phyloP scores from a whole-genome alignment of 1,140 invertebrate genomes.

The Zophobas morio region DNA sequence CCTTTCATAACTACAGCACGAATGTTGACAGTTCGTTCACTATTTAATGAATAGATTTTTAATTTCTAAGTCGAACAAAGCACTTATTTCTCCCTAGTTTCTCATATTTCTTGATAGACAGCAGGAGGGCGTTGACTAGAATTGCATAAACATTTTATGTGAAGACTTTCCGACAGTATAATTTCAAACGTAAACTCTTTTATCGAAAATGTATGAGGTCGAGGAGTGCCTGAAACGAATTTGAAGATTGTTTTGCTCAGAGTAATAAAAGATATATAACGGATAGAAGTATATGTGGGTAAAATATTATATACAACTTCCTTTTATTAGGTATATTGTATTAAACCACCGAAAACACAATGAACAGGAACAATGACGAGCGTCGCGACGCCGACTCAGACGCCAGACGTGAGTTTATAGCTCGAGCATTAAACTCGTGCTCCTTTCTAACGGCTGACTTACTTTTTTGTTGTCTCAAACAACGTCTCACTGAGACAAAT shows the following conservation, averaged over 20 bases:
- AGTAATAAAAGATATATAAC: slow-evolving; percentile 14
- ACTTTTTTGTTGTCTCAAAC: not conserved
- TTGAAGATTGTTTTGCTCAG: not conserved
- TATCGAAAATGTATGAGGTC: not conserved
- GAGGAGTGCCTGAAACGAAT: slow-evolving; percentile 15
- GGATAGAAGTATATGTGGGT: slow-evolving; percentile 19
- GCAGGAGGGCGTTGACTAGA: not conserved
- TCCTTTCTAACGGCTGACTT: not conserved
- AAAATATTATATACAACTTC: slow-evolving; percentile 31
- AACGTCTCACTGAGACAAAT: not conserved
- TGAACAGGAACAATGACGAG: slow-evolving; percentile 49
- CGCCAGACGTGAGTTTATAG: slow-evolving; percentile 52
- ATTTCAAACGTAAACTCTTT: too few relatives aligned
- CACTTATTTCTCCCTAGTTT: too few relatives aligned
- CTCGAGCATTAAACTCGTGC: slow-evolving; percentile 48
- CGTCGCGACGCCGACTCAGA: slow-evolving; percentile 52
- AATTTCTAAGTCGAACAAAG: too few relatives aligned
- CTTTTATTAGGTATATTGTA: slow-evolving; percentile 34
- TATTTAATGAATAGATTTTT: too few relatives aligned
- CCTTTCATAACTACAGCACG: too few relatives aligned
- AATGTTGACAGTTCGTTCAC: too few relatives aligned
- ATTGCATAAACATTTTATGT: too few relatives aligned
- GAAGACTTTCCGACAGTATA: too few relatives aligned
- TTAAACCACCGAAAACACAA: slow-evolving; percentile 44
- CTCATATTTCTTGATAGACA: too few relatives aligned